Evolutionary conservation across 2,113 vertebrate genomes (phyloP).

Genomic region (Barbus barbus): DNA sequence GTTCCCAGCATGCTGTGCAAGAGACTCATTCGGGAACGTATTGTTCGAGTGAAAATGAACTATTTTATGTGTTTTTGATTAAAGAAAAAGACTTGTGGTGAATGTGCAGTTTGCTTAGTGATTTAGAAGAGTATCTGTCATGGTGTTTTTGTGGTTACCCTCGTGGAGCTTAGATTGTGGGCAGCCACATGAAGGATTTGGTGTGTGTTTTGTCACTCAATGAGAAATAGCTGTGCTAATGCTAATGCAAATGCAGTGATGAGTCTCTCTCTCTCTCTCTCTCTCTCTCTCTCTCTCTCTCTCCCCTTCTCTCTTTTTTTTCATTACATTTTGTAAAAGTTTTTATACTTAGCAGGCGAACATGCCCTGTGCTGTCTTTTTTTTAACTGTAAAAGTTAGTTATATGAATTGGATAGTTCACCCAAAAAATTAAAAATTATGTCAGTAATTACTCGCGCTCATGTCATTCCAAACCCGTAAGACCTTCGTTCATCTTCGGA

Average conservation of each 20-base stretch:
- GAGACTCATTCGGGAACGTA: neutral
- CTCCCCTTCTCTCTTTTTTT: no score
- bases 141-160: neutral
- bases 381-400: no score
- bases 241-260: neutral
- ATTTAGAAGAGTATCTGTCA: neutral
- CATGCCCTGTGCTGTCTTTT: neutral
- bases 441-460: no score
- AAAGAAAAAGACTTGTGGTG: neutral
- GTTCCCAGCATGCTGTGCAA: neutral
- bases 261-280: neutral
- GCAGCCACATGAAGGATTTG: neutral
- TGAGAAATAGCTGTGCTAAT: neutral
- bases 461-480: no score
- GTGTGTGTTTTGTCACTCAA: conserved; percentile 9
- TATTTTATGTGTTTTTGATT: neutral
- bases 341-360: neutral
- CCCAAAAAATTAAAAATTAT: no score
- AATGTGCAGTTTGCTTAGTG: neutral
- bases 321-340: neutral
- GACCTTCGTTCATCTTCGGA: no score
- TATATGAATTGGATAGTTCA: no score
- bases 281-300: neutral
- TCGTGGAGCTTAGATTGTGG: neutral
- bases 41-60: neutral